Evolutionary conservation across 2,113 vertebrate genomes (phyloP), one percentile per base, ranked within the genome.

Genomic region (Xerus inauris): DNA sequence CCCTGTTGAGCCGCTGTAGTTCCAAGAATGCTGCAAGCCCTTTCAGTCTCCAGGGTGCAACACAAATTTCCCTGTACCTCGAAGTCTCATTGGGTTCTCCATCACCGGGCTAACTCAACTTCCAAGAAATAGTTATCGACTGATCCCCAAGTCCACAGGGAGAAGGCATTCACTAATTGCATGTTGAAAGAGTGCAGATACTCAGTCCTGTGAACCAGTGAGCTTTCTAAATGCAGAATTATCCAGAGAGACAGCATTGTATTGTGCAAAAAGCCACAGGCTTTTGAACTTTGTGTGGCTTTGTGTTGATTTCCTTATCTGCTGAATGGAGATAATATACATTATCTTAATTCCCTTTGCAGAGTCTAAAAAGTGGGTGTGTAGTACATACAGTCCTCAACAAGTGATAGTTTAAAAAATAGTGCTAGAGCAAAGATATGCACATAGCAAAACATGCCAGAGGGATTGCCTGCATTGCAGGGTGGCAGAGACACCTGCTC

Each of bases 281-380:
- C 20, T 92, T 67, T 90, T 81, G 65, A 40, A 45, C 8, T 38
- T 38, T 69, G 16, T 7, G 3, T 87, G 45, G 20, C 49, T 85
- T 69, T 90, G 49, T 80, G 45, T 94, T 95, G 82, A 71, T 88
- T 75, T 96, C 26, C 9, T 88, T 42, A 38, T 40, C 71, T 83
- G 30, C 9, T 77, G 54, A 81, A 62, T 57, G 77, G 30, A 94
- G 54, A 62, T 84, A 45, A 69, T 87, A 65, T 17, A 51, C 12
- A 69, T 54, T 69, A 64, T 89, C 42, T 67, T 54, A 81, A 11
- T 89, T 87, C 9, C 8, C n/a, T 69, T 75, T 62, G 51, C 51
- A 87, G n/a, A 91, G 73, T 77, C 20, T 47, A 30, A 69, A 51
- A 75, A 71, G 45, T 92, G 28, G 20, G 42, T 49, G 14, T 85